These are phyloP conservation scores for Phaedon cochleariae DNA, from an alignment of 2,888 invertebrate species.

Conservation along the genomic window DNA sequence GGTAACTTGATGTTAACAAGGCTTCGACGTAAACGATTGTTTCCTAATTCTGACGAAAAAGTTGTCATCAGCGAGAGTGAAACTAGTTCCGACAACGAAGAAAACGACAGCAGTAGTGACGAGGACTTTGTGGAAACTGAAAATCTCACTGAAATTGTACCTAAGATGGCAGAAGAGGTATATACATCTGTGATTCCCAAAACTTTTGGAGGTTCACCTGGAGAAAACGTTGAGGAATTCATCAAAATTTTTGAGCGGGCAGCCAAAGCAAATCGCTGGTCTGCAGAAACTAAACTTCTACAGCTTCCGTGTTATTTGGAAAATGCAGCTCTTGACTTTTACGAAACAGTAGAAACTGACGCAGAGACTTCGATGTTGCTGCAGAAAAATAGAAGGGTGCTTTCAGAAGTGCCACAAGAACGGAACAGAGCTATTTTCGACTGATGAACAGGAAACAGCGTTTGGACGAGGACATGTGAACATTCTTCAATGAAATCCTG, in stretches of 20 bases:
- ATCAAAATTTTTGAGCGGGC: background rate
- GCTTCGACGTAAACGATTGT: too few species aligned
- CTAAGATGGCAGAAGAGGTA: background rate
- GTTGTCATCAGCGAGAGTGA: too few species aligned
- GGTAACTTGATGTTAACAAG: too few species aligned
- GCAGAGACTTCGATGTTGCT: background rate
- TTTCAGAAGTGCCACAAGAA: background rate
- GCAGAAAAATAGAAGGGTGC: background rate
- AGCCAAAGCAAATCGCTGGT: background rate
- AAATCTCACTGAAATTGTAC: too few species aligned
- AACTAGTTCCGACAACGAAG: too few species aligned
- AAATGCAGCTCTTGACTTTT: background rate
- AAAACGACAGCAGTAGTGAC: too few species aligned
- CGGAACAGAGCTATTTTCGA: slow-evolving; percentile 1
- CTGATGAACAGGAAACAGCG: slow-evolving; percentile 6
- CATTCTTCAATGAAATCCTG: slow-evolving; percentile 2
- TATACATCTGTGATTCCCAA: background rate
- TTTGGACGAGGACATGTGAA: slow-evolving; percentile 1
- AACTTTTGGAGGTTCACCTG: background rate
- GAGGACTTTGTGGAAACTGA: too few species aligned
- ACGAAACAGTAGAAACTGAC: background rate
- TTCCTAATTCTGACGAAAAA: too few species aligned
- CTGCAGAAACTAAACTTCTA: background rate
- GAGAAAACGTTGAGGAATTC: too few species aligned
- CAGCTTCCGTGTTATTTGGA: background rate